These are phyloP conservation scores for Cephus cinctus DNA, from an alignment of 1,140 invertebrate species.

Conservation along the genomic window DNA sequence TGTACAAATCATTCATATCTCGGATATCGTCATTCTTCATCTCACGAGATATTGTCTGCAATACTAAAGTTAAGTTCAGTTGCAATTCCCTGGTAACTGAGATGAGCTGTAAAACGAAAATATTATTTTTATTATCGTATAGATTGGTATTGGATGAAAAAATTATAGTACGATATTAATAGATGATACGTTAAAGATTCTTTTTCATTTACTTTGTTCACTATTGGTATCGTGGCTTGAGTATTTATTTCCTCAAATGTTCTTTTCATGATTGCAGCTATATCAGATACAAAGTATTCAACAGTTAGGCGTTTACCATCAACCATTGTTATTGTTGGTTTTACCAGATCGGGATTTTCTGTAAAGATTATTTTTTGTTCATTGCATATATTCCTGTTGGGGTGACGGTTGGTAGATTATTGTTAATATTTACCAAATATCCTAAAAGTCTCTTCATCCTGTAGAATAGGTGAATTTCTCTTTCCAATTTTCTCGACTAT, in stretches of 20 bases:
- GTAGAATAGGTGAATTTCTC: conserved; percentile 47
- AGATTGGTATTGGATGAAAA: background rate
- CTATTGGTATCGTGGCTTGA: conserved; percentile 31
- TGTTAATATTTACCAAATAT: conserved; percentile 42
- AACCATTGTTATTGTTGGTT: conserved; percentile 42
- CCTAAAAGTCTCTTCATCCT: conserved; percentile 43
- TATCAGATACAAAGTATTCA: conserved; percentile 41
- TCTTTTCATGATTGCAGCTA: conserved; percentile 38
- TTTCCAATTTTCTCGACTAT: conserved; percentile 44
- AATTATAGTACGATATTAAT: background rate
- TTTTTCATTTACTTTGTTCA: conserved; percentile 43
- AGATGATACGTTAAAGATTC: conserved; percentile 8
- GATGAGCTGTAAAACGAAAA: conserved; percentile 33
- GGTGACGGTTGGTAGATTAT: background rate
- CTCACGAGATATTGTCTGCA: conserved; percentile 41
- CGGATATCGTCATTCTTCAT: conserved; percentile 51
- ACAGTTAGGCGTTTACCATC: conserved; percentile 36
- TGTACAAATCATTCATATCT: conserved; percentile 52
- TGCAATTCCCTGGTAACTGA: conserved; percentile 43
- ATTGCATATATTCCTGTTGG: conserved; percentile 5
- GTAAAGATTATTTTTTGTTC: conserved; percentile 9
- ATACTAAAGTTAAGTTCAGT: conserved; percentile 36
- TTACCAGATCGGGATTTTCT: conserved; percentile 52
- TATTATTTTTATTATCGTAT: background rate
- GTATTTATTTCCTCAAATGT: conserved; percentile 40